These are phyloP conservation scores for Carollia perspicillata DNA, from an alignment of 2,113 vertebrate species.

Conservation along the genomic window DNA sequence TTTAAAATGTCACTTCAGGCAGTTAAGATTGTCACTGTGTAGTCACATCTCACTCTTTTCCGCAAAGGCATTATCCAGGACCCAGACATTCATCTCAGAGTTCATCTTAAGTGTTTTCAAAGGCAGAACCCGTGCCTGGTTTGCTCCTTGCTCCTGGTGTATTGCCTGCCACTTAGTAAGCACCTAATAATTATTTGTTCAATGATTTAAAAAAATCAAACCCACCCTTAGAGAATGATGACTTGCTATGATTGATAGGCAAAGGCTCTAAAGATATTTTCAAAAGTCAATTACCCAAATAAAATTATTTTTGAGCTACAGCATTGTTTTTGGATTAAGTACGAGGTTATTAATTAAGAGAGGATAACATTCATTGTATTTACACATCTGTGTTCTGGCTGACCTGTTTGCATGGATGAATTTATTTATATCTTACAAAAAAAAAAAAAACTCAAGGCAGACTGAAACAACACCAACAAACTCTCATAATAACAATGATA, in stretches of 20 bases:
- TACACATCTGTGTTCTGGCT: slow-evolving; percentile 49
- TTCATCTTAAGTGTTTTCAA: slow-evolving; percentile 54
- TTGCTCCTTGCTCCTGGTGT: slow-evolving; percentile 50
- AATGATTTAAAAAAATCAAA: slow-evolving; percentile 28
- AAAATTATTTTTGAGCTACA: slow-evolving; percentile 59
- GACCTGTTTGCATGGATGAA: slow-evolving; percentile 52
- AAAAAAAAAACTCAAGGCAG: not conserved
- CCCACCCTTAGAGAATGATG: not conserved
- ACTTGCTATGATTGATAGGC: slow-evolving; percentile 37
- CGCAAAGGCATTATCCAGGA: slow-evolving; percentile 45
- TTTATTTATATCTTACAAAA: slow-evolving; percentile 62
- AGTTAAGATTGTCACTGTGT: slow-evolving; percentile 59
- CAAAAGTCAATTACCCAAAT: slow-evolving; percentile 52
- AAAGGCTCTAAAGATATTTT: slow-evolving; percentile 55
- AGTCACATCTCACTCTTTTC: slow-evolving; percentile 62
- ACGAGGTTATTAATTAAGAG: slow-evolving; percentile 52
- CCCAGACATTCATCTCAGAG: slow-evolving; percentile 41
- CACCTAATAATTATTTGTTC: slow-evolving; percentile 61
- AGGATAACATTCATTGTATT: slow-evolving; percentile 17
- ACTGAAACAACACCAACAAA: slow-evolving; percentile 52
- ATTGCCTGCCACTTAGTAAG: slow-evolving; percentile 40
- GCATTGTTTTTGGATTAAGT: slow-evolving; percentile 52
- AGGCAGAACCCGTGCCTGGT: slow-evolving; percentile 50
- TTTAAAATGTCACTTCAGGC: slow-evolving; percentile 62
- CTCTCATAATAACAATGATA: slow-evolving; percentile 29